Evolutionary conservation across 2,888 invertebrate genomes (phyloP).

Genomic region (Alentia gelatinosa): DNA sequence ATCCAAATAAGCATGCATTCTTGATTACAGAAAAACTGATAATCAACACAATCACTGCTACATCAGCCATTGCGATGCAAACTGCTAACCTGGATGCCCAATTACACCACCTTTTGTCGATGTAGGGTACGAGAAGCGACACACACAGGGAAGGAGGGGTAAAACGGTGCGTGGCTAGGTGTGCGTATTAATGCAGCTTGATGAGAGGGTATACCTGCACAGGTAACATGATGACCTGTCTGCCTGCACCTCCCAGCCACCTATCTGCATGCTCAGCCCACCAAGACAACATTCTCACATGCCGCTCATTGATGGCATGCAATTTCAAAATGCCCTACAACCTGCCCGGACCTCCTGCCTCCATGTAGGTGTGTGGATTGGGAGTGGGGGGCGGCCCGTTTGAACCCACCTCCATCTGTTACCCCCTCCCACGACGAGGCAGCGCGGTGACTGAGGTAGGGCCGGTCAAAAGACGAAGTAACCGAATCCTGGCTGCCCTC

Average conservation of each 20-base stretch:
- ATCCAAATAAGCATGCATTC: too few relatives aligned
- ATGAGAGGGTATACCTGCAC: neutral
- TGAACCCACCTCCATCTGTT: neutral
- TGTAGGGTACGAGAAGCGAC: too few relatives aligned
- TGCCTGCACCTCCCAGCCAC: neutral
- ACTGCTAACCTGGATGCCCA: too few relatives aligned
- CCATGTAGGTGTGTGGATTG: too few relatives aligned
- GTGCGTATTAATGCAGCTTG: neutral
- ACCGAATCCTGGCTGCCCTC: neutral
- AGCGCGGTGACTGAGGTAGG: neutral
- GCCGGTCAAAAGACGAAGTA: slow-evolving; percentile 24
- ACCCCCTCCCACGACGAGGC: neutral
- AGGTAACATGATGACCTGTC: neutral
- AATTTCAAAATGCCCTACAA: neutral
- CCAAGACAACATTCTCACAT: neutral
- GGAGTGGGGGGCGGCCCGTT: neutral
- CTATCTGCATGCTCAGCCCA: neutral
- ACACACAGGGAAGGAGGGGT: neutral
- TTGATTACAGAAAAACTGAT: too few relatives aligned
- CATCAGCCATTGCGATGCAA: too few relatives aligned
- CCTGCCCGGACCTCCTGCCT: neutral
- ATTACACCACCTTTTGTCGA: too few relatives aligned
- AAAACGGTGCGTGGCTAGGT: neutral
- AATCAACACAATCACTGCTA: too few relatives aligned
- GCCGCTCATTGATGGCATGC: neutral